Evolutionary conservation across 1,140 invertebrate species (phyloP).

Genomic region (Drosophila pallidifrons): DNA sequence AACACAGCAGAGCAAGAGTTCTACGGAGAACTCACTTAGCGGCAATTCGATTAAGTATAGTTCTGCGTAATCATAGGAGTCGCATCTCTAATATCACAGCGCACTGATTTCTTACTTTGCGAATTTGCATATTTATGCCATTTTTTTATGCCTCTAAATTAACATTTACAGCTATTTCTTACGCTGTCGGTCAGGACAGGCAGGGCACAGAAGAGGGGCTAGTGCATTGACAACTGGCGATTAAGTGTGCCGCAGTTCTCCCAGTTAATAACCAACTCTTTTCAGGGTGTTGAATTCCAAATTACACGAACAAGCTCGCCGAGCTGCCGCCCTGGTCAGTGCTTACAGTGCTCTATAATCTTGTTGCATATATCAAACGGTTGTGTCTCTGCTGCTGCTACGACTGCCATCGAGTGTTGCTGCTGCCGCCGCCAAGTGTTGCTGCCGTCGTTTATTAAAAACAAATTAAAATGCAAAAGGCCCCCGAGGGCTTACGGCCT

Average conservation of each 20-base stretch:
- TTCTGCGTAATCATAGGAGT: not conserved
- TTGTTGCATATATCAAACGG: slow-evolving; percentile 73
- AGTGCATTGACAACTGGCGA: slow-evolving; percentile 65
- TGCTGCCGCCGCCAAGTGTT: slow-evolving; percentile 5
- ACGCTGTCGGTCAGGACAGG: slow-evolving; percentile 22
- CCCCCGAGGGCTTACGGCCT: slow-evolving; percentile 74
- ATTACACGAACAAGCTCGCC: slow-evolving; percentile 65
- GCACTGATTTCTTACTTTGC: not conserved
- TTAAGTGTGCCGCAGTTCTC: slow-evolving; percentile 55
- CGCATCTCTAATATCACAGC: slow-evolving; percentile 2
- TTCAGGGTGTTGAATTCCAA: slow-evolving; percentile 78
- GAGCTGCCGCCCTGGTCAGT: slow-evolving; percentile 39
- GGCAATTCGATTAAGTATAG: slow-evolving; percentile 4
- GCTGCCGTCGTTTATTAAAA: slow-evolving; percentile 73
- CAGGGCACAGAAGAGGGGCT: not conserved
- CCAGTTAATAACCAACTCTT: slow-evolving; percentile 57
- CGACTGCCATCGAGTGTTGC: slow-evolving; percentile 39
- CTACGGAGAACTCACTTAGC: not conserved
- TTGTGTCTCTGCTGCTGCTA: slow-evolving; percentile 28
- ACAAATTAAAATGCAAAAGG: slow-evolving; percentile 75
- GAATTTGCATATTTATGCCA: slow-evolving; percentile 22
- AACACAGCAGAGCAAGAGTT: not conserved
- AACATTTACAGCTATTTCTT: slow-evolving; percentile 42
- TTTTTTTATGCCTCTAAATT: slow-evolving; percentile 28
- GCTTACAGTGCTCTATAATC: slow-evolving; percentile 60